Conservation (phyloP, 2,113 vertebrate species). For the Eclectus roratus region DNA sequence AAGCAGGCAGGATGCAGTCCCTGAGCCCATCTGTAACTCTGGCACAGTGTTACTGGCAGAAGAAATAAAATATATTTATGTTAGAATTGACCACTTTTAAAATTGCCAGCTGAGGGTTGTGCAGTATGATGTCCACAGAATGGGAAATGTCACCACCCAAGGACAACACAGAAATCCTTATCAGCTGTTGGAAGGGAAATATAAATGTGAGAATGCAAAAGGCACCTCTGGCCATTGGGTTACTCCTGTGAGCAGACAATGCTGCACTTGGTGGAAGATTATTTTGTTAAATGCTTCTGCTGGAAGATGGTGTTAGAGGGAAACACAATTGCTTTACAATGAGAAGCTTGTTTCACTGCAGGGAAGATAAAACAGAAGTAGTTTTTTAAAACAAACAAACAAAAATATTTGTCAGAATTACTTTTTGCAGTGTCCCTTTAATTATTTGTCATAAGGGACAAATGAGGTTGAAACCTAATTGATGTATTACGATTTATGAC, state of each 20-base stretch:
- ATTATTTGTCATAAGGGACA: background rate
- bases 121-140: background rate
- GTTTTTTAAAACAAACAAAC: background rate
- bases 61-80: background rate
- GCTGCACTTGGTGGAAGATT: background rate
- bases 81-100: background rate
- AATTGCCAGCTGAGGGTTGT: background rate
- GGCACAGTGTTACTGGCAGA: background rate
- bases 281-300: background rate
- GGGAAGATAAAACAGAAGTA: background rate
- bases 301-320: background rate
- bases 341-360: background rate
- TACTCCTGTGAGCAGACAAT: background rate
- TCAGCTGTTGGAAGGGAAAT: background rate
- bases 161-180: background rate
- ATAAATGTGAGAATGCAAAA: background rate
- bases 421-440: background rate
- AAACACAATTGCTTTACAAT: background rate
- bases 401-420: background rate
- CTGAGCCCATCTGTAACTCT: background rate
- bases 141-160: rapidly evolving
- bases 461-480: background rate
- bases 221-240: background rate
- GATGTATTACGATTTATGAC: background rate
- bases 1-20: background rate